Conservation (phyloP, 2,113 vertebrate species). For the Osmerus eperlanus region DNA sequence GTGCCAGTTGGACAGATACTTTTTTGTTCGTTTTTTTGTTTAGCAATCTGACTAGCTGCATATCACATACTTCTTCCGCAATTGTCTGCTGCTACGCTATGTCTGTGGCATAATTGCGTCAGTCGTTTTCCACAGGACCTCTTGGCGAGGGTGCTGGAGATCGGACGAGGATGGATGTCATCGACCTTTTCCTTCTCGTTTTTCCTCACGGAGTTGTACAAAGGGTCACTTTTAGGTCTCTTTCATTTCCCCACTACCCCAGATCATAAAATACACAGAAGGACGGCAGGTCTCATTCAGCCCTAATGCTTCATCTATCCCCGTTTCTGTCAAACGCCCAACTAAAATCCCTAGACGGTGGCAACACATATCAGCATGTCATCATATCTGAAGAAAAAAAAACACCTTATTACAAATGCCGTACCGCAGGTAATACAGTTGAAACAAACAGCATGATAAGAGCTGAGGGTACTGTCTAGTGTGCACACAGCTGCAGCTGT, state of each 20-base stretch:
- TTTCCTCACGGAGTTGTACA: slow-evolving; percentile 11
- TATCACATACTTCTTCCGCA: neutral
- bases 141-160: neutral
- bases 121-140: slow-evolving; percentile 2
- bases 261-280: slow-evolving; percentile 39
- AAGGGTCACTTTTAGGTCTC: slow-evolving; percentile 34
- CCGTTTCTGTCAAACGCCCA: neutral
- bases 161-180: slow-evolving; percentile 42
- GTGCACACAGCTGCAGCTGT: too few relatives aligned
- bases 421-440: too few relatives aligned
- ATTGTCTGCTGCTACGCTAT: neutral
- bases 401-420: too few relatives aligned
- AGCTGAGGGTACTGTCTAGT: too few relatives aligned
- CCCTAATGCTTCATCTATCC: neutral
- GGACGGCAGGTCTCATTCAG: slow-evolving; percentile 11
- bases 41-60: neutral
- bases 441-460: too few relatives aligned
- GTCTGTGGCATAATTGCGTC: too few relatives aligned
- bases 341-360: neutral
- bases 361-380: neutral
- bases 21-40: neutral
- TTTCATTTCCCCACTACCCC: slow-evolving; percentile 30
- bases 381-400: neutral
- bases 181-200: slow-evolving; percentile 45
- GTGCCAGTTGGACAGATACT: neutral